Conservation (phyloP, 2,797 vertebrate species). For the Periparus ater region DNA sequence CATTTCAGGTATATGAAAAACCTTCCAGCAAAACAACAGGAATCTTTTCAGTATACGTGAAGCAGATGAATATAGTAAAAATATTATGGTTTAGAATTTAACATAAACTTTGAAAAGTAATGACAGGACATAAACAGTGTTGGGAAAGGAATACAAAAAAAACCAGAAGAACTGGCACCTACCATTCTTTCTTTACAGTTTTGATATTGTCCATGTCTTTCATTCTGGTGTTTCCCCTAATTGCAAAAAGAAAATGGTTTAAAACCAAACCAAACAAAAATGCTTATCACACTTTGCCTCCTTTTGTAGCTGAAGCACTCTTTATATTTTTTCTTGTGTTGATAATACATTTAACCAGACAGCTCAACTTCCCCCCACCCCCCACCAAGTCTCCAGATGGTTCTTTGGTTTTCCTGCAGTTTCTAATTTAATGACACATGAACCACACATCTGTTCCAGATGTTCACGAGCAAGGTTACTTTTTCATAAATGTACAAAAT, state of each 20-base stretch:
- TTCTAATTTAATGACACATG: constrained; percentile 44
- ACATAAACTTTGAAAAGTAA: not conserved
- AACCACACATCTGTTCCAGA: constrained; percentile 8
- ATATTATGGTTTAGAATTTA: not conserved
- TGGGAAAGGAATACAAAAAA: not conserved
- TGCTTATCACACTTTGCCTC: not conserved
- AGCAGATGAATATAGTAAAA: not conserved
- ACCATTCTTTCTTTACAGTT: constrained; percentile 78
- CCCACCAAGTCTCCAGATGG: constrained; percentile 42
- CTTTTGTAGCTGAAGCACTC: not conserved
- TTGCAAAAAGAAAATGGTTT: constrained; percentile 40
- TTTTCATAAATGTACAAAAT: not conserved
- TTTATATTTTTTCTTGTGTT: not conserved
- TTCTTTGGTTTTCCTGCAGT: constrained; percentile 52
- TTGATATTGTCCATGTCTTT: constrained; percentile 86
- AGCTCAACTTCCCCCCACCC: not conserved
- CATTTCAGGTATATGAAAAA: not conserved
- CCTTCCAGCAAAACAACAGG: not conserved
- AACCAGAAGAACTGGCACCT: constrained; percentile 38
- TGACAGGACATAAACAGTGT: not conserved
- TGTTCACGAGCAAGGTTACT: not conserved
- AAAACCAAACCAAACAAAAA: not conserved
- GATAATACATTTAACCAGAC: not conserved
- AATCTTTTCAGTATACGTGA: not conserved
- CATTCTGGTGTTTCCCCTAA: constrained; percentile 84